Conservation (phyloP, 2,888 invertebrate species). For the Aelia acuminata region DNA sequence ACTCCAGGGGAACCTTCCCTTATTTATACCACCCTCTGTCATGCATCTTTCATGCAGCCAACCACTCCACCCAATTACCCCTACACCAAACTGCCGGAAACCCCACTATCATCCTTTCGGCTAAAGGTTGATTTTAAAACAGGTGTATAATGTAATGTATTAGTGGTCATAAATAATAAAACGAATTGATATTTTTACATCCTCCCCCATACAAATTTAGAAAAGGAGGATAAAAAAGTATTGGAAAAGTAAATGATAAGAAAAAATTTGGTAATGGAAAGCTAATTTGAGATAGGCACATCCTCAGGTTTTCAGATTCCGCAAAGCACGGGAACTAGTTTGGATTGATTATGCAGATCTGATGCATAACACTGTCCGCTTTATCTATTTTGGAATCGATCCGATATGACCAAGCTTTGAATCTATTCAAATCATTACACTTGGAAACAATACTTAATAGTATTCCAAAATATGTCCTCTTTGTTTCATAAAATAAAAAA, state of each 20-base stretch:
- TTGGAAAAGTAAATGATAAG: background rate
- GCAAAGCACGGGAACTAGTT: background rate
- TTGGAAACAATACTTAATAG: background rate
- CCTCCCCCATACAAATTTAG: background rate
- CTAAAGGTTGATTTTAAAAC: background rate
- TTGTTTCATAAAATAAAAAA: background rate
- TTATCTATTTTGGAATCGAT: conserved; percentile 15
- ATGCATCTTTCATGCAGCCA: conserved; percentile 43
- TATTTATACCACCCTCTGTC: conserved; percentile 25
- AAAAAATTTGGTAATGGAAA: background rate
- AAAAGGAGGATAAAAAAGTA: background rate
- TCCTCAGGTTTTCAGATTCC: background rate
- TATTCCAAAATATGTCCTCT: background rate
- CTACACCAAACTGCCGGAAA: background rate
- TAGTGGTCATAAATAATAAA: background rate
- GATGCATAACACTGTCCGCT: background rate
- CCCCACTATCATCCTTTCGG: background rate
- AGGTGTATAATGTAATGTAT: background rate
- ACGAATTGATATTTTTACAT: background rate
- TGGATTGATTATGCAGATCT: background rate
- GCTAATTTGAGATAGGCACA: background rate
- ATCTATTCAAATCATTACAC: background rate
- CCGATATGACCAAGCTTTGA: background rate
- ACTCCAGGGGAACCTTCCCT: background rate
- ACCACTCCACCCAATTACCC: conserved; percentile 11